These are phyloP conservation scores for Apamea anceps DNA, from an alignment of 2,888 invertebrate species.

Conservation along the genomic window DNA sequence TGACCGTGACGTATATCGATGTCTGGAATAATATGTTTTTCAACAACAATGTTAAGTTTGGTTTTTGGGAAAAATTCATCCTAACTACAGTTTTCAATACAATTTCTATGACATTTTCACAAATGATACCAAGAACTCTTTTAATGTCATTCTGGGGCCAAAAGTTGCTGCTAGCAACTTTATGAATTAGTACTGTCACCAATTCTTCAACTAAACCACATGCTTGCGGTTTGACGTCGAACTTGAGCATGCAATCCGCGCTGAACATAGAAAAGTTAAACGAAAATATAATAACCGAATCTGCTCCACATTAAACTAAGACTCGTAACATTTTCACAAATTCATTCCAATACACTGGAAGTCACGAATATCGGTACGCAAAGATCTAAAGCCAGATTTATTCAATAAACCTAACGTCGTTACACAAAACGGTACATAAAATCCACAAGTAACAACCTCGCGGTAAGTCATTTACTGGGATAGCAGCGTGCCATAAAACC, in stretches of 20 bases:
- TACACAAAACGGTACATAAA: slow-evolving; percentile 9
- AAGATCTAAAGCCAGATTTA: not conserved
- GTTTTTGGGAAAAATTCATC: too few relatives aligned
- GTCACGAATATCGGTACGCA: not conserved
- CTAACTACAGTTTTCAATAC: not conserved
- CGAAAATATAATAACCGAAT: not conserved
- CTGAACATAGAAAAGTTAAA: not conserved
- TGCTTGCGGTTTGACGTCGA: not conserved
- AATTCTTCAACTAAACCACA: not conserved
- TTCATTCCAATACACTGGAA: not conserved
- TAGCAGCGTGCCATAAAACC: slow-evolving; percentile 37
- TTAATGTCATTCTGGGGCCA: not conserved
- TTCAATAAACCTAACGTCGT: slow-evolving; percentile 3
- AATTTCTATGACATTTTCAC: not conserved
- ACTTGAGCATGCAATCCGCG: too few relatives aligned
- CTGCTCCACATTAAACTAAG: not conserved
- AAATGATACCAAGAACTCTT: not conserved
- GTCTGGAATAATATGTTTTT: too few relatives aligned
- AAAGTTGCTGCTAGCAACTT: not conserved
- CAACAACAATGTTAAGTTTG: too few relatives aligned
- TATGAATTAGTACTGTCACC: not conserved
- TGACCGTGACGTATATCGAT: too few relatives aligned
- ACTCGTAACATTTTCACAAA: not conserved
- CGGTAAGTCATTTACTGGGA: slow-evolving; percentile 24
- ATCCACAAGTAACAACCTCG: slow-evolving; percentile 3